Percentiles rank a stretch among this genome's conserved stretches.
Evolutionary conservation across 1,140 invertebrate species (phyloP).

Genomic region (Triops longicaudatus): DNA sequence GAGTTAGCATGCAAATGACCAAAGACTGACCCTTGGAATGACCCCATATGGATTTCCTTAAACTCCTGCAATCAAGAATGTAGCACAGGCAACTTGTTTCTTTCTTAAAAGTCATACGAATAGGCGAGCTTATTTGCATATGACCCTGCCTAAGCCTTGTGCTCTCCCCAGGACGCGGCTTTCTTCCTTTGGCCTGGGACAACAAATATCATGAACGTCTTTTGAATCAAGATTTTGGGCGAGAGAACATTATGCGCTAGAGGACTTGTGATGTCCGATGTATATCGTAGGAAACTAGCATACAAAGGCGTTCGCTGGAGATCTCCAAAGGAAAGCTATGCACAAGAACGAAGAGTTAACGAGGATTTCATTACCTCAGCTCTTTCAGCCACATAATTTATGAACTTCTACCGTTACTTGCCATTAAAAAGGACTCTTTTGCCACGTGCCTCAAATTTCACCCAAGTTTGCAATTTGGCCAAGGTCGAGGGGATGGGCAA

Average conservation of each 20-base stretch:
- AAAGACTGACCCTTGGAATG: neutral
- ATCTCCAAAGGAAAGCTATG: neutral
- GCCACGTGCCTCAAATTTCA: neutral
- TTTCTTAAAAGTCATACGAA: neutral
- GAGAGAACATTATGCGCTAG: too few relatives aligned
- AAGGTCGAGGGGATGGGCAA: neutral
- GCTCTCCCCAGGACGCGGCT: neutral
- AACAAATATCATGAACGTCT: neutral
- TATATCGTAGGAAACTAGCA: too few relatives aligned
- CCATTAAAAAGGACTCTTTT: neutral
- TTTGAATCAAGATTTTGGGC: neutral
- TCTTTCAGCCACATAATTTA: neutral
- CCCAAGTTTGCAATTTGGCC: neutral
- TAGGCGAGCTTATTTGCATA: neutral
- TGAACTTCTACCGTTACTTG: neutral
- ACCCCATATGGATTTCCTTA: neutral
- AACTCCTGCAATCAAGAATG: neutral
- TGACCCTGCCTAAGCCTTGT: neutral
- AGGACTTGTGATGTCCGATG: too few relatives aligned
- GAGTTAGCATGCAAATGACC: conserved; percentile 11
- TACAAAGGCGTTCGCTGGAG: neutral
- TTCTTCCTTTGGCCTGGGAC: neutral
- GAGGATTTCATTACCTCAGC: too few relatives aligned
- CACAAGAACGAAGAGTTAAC: too few relatives aligned
- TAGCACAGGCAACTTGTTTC: neutral